Evolutionary conservation across 2,113 vertebrate genomes (phyloP).

Genomic region (Redunca redunca): DNA sequence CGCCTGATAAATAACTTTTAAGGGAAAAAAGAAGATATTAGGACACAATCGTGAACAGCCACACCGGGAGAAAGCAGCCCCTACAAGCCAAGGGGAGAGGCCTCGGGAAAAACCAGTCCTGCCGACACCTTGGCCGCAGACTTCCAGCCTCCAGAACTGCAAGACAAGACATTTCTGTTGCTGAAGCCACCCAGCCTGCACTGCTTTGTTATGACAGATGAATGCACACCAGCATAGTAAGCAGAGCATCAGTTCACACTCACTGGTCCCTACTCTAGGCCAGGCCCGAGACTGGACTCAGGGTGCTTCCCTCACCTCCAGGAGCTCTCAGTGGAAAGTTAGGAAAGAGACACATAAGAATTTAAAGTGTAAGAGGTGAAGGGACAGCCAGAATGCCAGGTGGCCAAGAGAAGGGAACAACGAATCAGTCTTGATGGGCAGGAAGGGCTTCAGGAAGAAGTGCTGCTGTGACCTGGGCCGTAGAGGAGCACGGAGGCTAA

Average conservation of each 20-base stretch:
- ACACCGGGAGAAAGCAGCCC: background rate
- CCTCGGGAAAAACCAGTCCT: background rate
- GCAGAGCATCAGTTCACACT: background rate
- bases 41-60: background rate
- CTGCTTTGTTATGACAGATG: fast-evolving
- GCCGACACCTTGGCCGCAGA: background rate
- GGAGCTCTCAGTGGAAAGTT: background rate
- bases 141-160: background rate
- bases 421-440: no score
- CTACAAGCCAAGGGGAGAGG: background rate
- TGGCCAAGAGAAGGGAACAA: background rate
- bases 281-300: background rate
- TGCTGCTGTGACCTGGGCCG: background rate
- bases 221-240: no score
- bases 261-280: background rate
- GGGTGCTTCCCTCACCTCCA: background rate
- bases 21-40: background rate
- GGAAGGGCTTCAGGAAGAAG: background rate
- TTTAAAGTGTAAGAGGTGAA: background rate
- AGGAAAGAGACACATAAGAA: background rate
- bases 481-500: background rate
- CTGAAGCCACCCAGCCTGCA: background rate
- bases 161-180: background rate
- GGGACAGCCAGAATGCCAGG: background rate
- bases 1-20: background rate